phyloP scores from a whole-genome alignment of 2,797 vertebrate genomes.

The Sciurus carolinensis region DNA sequence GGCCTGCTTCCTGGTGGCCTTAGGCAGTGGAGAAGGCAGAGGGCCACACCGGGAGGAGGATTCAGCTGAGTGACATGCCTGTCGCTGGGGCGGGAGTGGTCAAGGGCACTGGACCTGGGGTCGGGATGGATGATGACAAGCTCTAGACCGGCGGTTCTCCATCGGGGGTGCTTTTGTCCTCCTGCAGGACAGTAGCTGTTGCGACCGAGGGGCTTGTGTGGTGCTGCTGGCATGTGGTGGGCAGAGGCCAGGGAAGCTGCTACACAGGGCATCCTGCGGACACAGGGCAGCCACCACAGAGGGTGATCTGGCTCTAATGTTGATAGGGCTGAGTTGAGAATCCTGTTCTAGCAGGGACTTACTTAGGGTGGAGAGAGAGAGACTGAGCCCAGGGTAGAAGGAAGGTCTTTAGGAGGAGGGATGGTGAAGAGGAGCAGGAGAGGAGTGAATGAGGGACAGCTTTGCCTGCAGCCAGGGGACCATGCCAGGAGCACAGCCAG shows the following conservation, averaged over 20 bases:
- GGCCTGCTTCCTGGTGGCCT: not conserved
- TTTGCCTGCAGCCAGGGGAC: not conserved
- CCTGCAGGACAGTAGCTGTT: not conserved
- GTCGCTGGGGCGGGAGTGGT: not conserved
- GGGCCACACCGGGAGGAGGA: not conserved
- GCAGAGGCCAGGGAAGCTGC: not conserved
- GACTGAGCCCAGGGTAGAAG: not conserved
- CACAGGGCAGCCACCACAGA: not conserved
- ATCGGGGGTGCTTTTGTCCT: not conserved
- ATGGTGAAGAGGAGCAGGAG: not conserved
- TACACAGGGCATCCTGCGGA: accelerated
- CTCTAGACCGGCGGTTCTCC: not conserved
- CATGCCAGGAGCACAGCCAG: not conserved
- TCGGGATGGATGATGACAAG: not conserved
- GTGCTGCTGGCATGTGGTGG: not conserved
- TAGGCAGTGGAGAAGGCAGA: not conserved
- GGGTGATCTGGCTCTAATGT: not conserved
- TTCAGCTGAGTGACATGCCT: not conserved
- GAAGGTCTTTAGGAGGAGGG: not conserved
- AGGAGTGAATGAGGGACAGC: not conserved
- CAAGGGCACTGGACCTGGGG: not conserved
- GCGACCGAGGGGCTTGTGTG: too few relatives aligned
- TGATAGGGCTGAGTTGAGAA: not conserved
- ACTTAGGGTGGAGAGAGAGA: not conserved
- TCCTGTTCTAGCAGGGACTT: not conserved